Evolutionary conservation across 1,140 invertebrate genomes (phyloP).

Genomic region (Hycleus phaleratus): DNA sequence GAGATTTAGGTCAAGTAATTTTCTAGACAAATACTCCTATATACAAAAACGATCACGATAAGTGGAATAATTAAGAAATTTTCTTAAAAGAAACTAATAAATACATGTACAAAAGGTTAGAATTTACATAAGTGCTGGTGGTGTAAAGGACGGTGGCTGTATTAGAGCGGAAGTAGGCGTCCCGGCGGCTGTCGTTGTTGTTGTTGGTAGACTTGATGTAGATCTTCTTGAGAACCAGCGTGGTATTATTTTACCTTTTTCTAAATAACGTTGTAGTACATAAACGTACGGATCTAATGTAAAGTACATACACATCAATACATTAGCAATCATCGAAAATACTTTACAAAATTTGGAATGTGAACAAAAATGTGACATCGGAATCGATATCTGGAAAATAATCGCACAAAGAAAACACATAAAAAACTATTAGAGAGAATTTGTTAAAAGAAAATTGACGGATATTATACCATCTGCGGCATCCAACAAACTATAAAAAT

Average conservation of each 20-base stretch:
- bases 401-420: slow-evolving; percentile 11
- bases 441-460: neutral
- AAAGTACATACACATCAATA: slow-evolving; percentile 73
- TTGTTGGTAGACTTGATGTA: slow-evolving; percentile 22
- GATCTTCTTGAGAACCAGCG: slow-evolving; percentile 24
- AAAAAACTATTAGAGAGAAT: neutral
- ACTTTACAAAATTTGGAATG: slow-evolving; percentile 34
- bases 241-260: slow-evolving; percentile 23
- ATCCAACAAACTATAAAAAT: slow-evolving; percentile 79
- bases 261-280: slow-evolving; percentile 54
- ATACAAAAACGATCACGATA: slow-evolving; percentile 2
- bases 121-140: slow-evolving; percentile 13
- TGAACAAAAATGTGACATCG: slow-evolving; percentile 49
- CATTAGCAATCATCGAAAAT: slow-evolving; percentile 57
- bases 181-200: slow-evolving; percentile 20
- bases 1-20: slow-evolving; percentile 16
- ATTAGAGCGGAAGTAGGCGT: slow-evolving; percentile 23
- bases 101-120: slow-evolving; percentile 15
- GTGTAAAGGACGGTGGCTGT: slow-evolving; percentile 16
- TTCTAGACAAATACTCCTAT: slow-evolving; percentile 10
- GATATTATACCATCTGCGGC: slow-evolving; percentile 65
- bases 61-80: slow-evolving; percentile 15
- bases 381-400: slow-evolving; percentile 57
- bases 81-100: slow-evolving; percentile 14
- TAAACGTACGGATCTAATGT: slow-evolving; percentile 76